Conservation (phyloP, 2,113 vertebrate genomes). For the Notiomystis cincta region DNA sequence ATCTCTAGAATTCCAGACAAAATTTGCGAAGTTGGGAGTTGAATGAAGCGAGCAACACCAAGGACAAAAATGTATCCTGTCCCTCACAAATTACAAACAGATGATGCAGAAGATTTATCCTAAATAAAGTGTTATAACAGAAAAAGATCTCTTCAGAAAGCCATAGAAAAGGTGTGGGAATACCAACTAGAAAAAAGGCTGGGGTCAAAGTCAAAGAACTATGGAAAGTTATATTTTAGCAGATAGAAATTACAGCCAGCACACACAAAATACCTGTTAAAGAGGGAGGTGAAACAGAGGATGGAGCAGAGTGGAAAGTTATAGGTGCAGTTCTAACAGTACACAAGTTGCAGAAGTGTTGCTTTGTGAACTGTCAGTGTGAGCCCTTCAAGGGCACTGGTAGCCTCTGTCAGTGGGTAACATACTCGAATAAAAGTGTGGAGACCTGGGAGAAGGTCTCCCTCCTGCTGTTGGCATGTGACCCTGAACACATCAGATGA, state of each 20-base stretch:
- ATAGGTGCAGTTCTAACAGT: not conserved
- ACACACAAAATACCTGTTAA: not conserved
- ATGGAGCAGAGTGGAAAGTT: not conserved
- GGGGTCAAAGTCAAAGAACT: not conserved
- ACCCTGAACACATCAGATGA: not conserved
- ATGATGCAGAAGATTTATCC: not conserved
- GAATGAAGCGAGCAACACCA: not conserved
- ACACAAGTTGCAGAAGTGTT: not conserved
- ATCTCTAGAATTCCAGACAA: not conserved
- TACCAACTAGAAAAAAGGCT: not conserved
- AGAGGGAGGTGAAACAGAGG: not conserved
- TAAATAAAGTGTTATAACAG: not conserved
- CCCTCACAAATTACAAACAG: not conserved
- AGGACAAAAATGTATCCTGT: not conserved
- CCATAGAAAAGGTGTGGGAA: not conserved
- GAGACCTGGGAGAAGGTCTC: not conserved
- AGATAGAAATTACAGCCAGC: not conserved
- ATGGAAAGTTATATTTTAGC: not conserved
- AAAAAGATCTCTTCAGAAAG: not conserved
- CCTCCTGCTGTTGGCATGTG: not conserved
- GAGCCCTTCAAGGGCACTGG: no score
- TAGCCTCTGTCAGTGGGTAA: not conserved
- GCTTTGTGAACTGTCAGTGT: not conserved
- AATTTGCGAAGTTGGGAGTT: not conserved
- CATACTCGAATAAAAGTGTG: not conserved